Evolutionary conservation across 1,140 invertebrate genomes (phyloP).

Genomic region (Bombus superbus): DNA sequence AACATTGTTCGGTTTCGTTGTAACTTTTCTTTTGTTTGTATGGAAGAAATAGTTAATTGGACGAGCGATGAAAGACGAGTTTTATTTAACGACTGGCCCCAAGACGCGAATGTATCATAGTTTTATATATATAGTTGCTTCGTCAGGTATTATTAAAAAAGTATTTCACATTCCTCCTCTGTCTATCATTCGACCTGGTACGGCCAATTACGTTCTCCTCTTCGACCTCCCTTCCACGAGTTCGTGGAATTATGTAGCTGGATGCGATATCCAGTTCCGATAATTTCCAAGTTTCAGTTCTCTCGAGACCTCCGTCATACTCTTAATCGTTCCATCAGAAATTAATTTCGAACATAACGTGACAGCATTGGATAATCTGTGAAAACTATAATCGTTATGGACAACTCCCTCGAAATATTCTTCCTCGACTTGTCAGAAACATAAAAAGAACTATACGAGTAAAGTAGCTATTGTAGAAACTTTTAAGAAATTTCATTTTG

Average conservation of each 20-base stretch:
- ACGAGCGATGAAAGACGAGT: slow-evolving; percentile 16
- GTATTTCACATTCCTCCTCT: slow-evolving; percentile 61
- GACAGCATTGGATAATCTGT: background rate
- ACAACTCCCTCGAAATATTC: background rate
- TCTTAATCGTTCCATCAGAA: background rate
- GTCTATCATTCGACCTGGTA: slow-evolving; percentile 23
- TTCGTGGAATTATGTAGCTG: slow-evolving; percentile 11
- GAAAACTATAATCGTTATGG: background rate
- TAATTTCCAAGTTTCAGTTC: background rate
- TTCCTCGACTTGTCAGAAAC: background rate
- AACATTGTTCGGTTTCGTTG: background rate
- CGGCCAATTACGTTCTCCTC: background rate
- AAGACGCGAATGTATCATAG: slow-evolving; percentile 65
- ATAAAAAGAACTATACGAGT: too few relatives aligned
- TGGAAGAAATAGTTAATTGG: background rate
- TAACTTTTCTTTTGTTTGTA: background rate
- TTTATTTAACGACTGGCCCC: slow-evolving; percentile 55
- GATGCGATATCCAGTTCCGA: slow-evolving; percentile 14
- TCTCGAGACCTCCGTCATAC: background rate
- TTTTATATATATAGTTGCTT: slow-evolving; percentile 67
- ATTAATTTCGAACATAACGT: background rate
- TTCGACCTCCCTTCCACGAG: background rate
- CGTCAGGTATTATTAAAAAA: slow-evolving; percentile 71
- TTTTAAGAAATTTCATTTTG: slow-evolving; percentile 1
- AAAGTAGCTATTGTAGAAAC: too few relatives aligned